Conservation (phyloP, 2,888 invertebrate species). For the Meandrusa payeni region DNA sequence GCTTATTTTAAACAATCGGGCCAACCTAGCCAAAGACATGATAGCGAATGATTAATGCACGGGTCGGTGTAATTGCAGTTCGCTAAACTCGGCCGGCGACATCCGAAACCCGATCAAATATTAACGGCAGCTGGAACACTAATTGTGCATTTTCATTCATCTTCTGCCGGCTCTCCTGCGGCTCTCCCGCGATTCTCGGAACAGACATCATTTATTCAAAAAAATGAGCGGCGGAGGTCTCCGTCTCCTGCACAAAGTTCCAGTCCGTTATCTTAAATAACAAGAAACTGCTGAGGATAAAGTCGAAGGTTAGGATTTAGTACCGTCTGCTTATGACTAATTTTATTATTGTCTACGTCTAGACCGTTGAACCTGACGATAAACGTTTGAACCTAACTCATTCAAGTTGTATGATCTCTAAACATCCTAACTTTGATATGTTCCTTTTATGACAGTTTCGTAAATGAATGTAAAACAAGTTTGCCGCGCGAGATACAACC, state of each 20-base stretch:
- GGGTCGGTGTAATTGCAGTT: conserved; percentile 10
- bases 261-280: too few species aligned
- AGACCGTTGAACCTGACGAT: conserved; percentile 9
- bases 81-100: conserved; percentile 5
- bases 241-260: too few species aligned
- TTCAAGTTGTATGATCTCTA: conserved; percentile 5
- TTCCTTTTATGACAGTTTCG: background rate
- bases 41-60: conserved; percentile 10
- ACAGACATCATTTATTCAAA: conserved; percentile 11
- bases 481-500: too few species aligned
- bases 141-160: conserved; percentile 8
- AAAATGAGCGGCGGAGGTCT: background rate
- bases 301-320: too few species aligned
- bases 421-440: background rate
- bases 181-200: background rate
- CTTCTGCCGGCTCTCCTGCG: background rate
- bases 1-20: too few species aligned
- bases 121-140: conserved; percentile 5
- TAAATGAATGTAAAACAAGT: background rate
- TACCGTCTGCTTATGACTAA: background rate
- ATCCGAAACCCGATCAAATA: conserved; percentile 16
- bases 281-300: too few species aligned
- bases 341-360: conserved; percentile 3
- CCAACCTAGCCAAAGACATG: background rate
- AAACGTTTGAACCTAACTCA: conserved; percentile 4